These are phyloP conservation scores for Sander lucioperca DNA, from an alignment of 2,113 vertebrate genomes.

Conservation along the genomic window DNA sequence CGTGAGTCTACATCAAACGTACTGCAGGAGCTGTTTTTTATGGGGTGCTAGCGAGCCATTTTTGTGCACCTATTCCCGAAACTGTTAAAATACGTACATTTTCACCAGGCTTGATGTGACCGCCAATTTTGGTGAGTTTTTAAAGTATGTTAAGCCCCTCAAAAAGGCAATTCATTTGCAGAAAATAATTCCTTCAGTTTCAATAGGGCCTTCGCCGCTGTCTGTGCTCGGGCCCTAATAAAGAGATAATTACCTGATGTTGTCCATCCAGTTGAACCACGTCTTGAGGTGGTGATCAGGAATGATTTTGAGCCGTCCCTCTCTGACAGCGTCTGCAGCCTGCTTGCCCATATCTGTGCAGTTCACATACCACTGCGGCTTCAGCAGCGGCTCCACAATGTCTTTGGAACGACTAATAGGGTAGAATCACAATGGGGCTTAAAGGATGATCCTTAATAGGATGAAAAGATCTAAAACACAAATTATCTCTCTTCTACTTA, in stretches of 20 bases:
- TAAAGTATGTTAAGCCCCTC: no score
- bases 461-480: constrained; percentile 12
- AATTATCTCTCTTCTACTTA: background rate
- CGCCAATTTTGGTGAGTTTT: no score
- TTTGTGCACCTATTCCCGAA: no score
- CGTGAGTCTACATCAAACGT: no score
- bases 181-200: no score
- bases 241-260: constrained; percentile 85
- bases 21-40: no score
- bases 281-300: constrained; percentile 91
- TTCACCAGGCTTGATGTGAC: no score
- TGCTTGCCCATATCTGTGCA: constrained; percentile 90
- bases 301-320: constrained; percentile 89
- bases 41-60: no score
- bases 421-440: background rate
- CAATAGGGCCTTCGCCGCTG: no score
- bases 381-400: constrained; percentile 91
- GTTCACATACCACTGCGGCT: constrained; percentile 93
- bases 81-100: no score
- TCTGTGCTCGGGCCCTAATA: no score
- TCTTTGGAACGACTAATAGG: constrained; percentile 91
- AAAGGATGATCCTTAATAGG: background rate
- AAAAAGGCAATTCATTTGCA: no score
- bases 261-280: constrained; percentile 95
- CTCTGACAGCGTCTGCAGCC: constrained; percentile 88